These are phyloP conservation scores for Polyodon spathula DNA, from an alignment of 2,113 vertebrate genomes.

Conservation along the genomic window DNA sequence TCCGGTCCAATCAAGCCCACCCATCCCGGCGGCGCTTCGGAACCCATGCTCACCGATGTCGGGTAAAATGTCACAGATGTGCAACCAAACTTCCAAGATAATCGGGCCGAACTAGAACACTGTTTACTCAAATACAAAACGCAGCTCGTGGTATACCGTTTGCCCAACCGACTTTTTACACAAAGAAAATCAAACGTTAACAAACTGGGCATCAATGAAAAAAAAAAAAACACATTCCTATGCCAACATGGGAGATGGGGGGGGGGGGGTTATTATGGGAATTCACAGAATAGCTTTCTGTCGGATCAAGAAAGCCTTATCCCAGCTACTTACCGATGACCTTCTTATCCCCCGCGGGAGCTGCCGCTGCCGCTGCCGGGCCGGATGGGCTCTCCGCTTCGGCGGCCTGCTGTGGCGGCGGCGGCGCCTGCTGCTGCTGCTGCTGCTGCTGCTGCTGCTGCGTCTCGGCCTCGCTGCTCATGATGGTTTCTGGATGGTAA, in stretches of 20 bases:
- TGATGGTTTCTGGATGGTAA: constrained; percentile 71
- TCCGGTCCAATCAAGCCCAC: background rate
- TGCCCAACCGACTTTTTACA: background rate
- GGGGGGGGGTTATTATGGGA: too few species aligned
- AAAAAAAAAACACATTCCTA: too few species aligned
- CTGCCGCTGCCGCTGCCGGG: constrained; percentile 73
- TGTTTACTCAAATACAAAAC: too few species aligned
- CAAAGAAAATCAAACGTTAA: background rate
- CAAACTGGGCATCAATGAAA: too few species aligned
- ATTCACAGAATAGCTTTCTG: too few species aligned
- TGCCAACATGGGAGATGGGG: too few species aligned
- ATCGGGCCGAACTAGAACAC: too few species aligned
- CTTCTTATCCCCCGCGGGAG: constrained; percentile 90
- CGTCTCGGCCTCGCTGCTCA: constrained; percentile 79
- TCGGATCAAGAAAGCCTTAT: too few species aligned
- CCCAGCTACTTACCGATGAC: constrained; percentile 74
- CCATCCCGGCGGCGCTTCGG: too few species aligned
- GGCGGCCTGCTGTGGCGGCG: constrained; percentile 57
- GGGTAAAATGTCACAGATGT: background rate
- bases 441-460: constrained; percentile 44
- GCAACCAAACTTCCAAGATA: background rate
- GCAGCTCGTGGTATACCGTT: too few species aligned
- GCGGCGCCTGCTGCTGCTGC: constrained; percentile 21
- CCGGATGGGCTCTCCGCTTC: constrained; percentile 67
- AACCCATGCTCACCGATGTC: background rate